Evolutionary conservation across 2,888 invertebrate species (phyloP), one percentile per base, ranked within the genome.

Genomic region (Drosophila suboccidentalis): DNA sequence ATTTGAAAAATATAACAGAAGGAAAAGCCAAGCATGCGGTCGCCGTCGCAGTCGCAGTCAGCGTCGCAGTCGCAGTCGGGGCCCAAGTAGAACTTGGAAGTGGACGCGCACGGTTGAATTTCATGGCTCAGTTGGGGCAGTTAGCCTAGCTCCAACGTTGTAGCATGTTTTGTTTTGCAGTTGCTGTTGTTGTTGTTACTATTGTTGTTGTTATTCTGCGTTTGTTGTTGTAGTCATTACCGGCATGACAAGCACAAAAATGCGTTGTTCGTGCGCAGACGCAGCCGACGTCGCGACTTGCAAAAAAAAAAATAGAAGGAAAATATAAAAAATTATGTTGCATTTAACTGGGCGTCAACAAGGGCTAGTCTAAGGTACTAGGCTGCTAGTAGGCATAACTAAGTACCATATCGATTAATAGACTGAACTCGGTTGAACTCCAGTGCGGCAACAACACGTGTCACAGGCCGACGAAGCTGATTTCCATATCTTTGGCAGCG

Each of bases 91-190:
- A 86, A 88, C 87, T 80, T 71, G 63, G 81, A 68, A 75, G 54
- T 29, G 78, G 85, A 89, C 73, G 85, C 90, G 85, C 89, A 81
- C 83, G 89, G 91, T 80, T 91, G 90, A 84, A 61, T 90, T 91
- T 89, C 91, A 91, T 91, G 91, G 91, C 90, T 91, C 89, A 90
- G 90, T 88, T 90, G 89, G 89, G 75, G 90, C 80, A 86, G 84
- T 72, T 77, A 57, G 68, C 67, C 75, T 68, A 84, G 86, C 88
- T 83, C 83, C 88, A 83, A 87, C 64, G 73, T 68, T 75, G 77
- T 70, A 78, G 76, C 86, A 84, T 78, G 86, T 87, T 76, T 72
- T 74, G 68, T 82, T 78, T 75, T 43, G 61, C 49, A 50, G 34
- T 46, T 68, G 51, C 38, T 65, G 57, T 34, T 50, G 44, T 22